phyloP scores from a whole-genome alignment of 2,797 vertebrate species.

The Poeciliopsis presidionis region DNA sequence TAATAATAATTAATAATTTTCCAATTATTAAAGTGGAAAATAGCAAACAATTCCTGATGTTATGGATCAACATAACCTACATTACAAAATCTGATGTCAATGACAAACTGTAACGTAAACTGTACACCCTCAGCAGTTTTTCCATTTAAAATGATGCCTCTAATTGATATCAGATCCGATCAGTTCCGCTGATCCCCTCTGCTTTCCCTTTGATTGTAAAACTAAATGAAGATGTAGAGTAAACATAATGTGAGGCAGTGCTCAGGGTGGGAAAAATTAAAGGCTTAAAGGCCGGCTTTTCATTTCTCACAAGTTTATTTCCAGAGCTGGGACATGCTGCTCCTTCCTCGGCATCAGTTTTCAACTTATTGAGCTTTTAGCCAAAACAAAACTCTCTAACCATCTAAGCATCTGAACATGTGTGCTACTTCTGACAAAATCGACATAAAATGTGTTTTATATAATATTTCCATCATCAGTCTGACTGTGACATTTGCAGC shows the following conservation, averaged over 20 bases:
- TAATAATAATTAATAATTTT: no score
- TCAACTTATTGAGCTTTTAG: slow-evolving; percentile 12
- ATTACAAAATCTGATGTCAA: neutral
- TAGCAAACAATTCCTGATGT: neutral
- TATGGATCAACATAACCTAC: neutral
- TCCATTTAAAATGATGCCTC: neutral
- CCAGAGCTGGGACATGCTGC: slow-evolving; percentile 24
- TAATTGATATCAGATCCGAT: neutral
- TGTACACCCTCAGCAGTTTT: neutral
- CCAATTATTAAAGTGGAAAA: neutral
- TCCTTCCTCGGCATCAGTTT: slow-evolving; percentile 12
- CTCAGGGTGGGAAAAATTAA: slow-evolving; percentile 32
- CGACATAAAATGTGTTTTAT: slow-evolving; percentile 53
- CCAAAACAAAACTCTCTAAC: slow-evolving; percentile 33
- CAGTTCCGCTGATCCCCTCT: neutral
- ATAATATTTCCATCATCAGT: slow-evolving; percentile 45
- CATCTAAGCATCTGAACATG: slow-evolving; percentile 39
- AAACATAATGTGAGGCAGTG: slow-evolving; percentile 15
- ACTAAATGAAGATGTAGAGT: slow-evolving; percentile 5
- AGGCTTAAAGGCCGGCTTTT: slow-evolving; percentile 1
- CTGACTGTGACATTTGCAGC: slow-evolving; percentile 44
- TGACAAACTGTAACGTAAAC: neutral
- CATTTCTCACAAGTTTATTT: slow-evolving; percentile 44
- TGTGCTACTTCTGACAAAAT: slow-evolving; percentile 52
- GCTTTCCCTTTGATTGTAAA: neutral